Evolutionary conservation across 2,113 vertebrate genomes (phyloP).

Genomic region (Dasyornis broadbenti): DNA sequence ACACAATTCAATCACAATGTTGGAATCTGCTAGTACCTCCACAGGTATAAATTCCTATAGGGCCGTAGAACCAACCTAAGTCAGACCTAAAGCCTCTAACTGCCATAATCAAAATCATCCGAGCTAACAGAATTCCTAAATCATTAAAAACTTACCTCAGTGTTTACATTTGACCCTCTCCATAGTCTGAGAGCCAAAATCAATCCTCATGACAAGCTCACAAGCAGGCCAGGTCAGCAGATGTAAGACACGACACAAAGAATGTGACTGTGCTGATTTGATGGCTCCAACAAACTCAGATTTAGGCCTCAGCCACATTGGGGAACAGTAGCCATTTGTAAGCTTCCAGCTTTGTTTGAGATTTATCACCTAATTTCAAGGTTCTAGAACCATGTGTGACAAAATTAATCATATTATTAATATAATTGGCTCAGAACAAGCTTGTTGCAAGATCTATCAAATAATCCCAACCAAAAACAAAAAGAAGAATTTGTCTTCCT

Average conservation of each 20-base stretch:
- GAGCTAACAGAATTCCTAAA: background rate
- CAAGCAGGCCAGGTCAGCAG: background rate
- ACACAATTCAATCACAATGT: background rate
- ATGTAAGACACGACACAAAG: background rate
- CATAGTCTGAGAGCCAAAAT: background rate
- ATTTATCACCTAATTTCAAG: background rate
- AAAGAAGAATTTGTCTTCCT: background rate
- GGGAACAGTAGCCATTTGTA: background rate
- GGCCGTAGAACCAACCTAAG: background rate
- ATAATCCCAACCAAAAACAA: background rate
- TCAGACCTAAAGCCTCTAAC: background rate
- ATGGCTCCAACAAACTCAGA: background rate
- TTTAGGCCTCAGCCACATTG: background rate
- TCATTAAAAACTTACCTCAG: background rate
- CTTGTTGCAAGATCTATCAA: background rate
- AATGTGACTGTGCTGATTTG: background rate
- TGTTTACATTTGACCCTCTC: background rate
- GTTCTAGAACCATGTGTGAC: background rate
- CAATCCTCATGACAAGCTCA: background rate
- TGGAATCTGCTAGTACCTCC: background rate
- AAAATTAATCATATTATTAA: background rate
- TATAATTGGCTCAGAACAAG: background rate
- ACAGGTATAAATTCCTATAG: background rate
- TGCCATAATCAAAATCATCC: conserved; percentile 4
- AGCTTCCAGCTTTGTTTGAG: background rate